These are phyloP conservation scores for Gavialis gangeticus DNA, from an alignment of 2,113 vertebrate genomes.

Conservation along the genomic window DNA sequence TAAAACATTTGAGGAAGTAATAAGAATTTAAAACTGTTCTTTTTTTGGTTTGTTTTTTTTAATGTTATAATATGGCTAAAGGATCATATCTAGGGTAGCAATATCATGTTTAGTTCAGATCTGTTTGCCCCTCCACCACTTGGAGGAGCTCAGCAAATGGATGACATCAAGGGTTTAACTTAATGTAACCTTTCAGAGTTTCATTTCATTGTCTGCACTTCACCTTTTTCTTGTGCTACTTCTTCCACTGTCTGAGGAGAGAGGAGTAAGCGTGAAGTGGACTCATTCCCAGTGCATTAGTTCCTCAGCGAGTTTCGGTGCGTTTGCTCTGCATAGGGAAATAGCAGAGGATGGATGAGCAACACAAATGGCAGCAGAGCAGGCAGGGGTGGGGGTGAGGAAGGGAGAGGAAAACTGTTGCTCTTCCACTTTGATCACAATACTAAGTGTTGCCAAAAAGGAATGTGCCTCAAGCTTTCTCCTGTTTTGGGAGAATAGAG, in stretches of 20 bases:
- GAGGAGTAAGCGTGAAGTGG: neutral
- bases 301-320: neutral
- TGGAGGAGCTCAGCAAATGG: neutral
- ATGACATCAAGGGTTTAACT: neutral
- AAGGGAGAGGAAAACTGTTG: neutral
- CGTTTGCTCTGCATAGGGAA: neutral
- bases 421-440: neutral
- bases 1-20: neutral
- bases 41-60: neutral
- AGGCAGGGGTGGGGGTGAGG: neutral
- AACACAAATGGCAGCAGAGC: neutral
- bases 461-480: neutral
- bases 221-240: neutral
- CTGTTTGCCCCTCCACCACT: neutral
- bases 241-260: neutral
- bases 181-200: neutral
- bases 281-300: neutral
- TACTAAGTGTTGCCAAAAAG: neutral
- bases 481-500: neutral
- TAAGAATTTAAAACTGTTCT: neutral
- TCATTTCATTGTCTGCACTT: neutral
- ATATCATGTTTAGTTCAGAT: neutral
- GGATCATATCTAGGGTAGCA: neutral
- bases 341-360: neutral
- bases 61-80: neutral